Evolutionary conservation across 2,888 invertebrate species (phyloP).

Genomic region (Nowickia ferox): DNA sequence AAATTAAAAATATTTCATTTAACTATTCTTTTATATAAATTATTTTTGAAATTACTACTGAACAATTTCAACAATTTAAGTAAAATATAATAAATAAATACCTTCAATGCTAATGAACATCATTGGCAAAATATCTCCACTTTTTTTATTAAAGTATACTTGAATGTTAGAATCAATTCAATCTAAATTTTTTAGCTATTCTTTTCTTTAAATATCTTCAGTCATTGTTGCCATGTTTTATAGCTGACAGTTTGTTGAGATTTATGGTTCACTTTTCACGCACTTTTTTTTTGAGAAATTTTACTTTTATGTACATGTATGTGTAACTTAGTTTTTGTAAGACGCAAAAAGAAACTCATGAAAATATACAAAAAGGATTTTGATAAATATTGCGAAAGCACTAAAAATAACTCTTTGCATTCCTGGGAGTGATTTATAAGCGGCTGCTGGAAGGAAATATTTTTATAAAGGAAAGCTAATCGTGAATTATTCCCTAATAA

Average conservation of each 20-base stretch:
- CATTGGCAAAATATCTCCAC: not conserved
- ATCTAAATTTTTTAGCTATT: slow-evolving; percentile 2
- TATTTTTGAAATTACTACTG: not conserved
- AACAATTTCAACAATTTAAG: not conserved
- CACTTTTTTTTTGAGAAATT: slow-evolving; percentile 30
- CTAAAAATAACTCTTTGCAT: slow-evolving; percentile 19
- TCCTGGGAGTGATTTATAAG: slow-evolving; percentile 43
- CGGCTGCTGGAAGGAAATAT: not conserved
- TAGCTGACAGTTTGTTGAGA: slow-evolving; percentile 59
- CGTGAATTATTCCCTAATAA: slow-evolving; percentile 15
- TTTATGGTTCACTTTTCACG: slow-evolving; percentile 60
- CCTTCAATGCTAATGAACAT: slow-evolving; percentile 20
- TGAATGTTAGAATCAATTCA: not conserved
- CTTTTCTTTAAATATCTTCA: slow-evolving; percentile 5
- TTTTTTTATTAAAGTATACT: not conserved
- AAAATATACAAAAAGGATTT: slow-evolving; percentile 13
- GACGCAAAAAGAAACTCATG: not conserved
- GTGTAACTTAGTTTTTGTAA: too few relatives aligned
- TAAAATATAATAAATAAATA: not conserved
- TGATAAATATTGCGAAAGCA: slow-evolving; percentile 19
- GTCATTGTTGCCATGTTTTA: slow-evolving; percentile 29
- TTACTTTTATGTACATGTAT: slow-evolving; percentile 6
- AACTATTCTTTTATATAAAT: not conserved
- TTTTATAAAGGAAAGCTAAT: not conserved
- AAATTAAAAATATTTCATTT: too few relatives aligned